These are phyloP conservation scores for Ptychodera flava DNA, from an alignment of 35 echinoderm and acorn worm species.

Conservation along the genomic window DNA sequence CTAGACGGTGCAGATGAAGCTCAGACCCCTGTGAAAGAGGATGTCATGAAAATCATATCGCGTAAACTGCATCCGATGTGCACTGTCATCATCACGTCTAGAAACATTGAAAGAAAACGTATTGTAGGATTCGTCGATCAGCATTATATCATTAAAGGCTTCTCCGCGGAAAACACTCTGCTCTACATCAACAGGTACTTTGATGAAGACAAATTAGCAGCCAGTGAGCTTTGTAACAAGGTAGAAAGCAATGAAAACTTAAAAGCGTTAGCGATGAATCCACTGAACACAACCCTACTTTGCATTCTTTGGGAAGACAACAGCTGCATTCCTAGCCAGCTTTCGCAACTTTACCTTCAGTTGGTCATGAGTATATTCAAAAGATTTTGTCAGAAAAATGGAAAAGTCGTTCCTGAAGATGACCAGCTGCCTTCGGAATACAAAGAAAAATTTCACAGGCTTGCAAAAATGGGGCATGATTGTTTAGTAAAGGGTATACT, in stretches of 20 bases:
- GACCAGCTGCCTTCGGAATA: neutral
- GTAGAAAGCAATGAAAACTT: neutral
- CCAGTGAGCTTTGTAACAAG: neutral
- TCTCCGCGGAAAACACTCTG: neutral
- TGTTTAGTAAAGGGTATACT: neutral
- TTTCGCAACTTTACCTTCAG: neutral
- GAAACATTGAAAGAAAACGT: neutral
- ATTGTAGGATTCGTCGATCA: neutral
- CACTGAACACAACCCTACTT: neutral
- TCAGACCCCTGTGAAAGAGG: neutral
- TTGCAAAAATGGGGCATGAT: neutral
- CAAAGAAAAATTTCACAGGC: neutral
- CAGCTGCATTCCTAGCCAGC: neutral
- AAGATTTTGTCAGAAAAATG: neutral
- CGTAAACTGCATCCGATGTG: neutral
- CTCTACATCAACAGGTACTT: neutral
- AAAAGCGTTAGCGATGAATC: neutral
- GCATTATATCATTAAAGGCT: neutral
- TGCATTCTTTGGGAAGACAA: neutral
- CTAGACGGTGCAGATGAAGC: neutral
- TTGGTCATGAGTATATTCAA: neutral
- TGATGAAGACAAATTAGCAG: neutral
- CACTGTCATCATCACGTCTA: neutral
- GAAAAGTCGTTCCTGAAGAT: neutral
- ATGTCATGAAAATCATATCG: neutral